These are phyloP conservation scores for Machimus rusticus DNA, from an alignment of 2,888 invertebrate genomes.

Conservation along the genomic window DNA sequence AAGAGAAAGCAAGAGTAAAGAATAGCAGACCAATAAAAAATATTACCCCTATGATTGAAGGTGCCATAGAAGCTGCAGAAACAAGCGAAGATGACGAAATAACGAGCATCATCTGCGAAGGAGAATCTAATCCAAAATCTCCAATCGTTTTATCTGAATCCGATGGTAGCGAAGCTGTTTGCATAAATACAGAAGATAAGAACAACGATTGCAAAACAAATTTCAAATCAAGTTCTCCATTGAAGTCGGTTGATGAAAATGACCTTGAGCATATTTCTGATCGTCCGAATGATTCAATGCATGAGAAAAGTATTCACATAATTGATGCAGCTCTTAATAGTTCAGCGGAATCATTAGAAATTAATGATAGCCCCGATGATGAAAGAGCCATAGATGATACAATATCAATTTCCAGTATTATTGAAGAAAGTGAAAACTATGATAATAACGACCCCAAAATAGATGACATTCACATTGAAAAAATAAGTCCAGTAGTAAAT, in stretches of 20 bases:
- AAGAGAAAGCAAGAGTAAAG: neutral
- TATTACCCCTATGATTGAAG: neutral
- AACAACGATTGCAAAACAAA: neutral
- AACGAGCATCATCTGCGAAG: neutral
- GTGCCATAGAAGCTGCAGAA: neutral
- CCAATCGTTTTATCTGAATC: neutral
- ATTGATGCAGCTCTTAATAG: neutral
- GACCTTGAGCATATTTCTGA: neutral
- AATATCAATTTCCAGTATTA: neutral
- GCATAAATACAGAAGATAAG: neutral
- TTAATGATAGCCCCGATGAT: neutral
- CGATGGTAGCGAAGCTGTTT: neutral
- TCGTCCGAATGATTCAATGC: neutral
- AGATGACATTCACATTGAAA: conserved; percentile 23
- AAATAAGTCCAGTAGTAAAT: neutral
- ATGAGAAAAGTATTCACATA: neutral
- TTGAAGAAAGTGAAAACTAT: conserved; percentile 23
- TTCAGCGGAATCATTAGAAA: neutral
- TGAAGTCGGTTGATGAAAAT: neutral
- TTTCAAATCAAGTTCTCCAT: neutral
- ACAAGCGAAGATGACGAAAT: neutral
- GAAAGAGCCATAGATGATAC: neutral
- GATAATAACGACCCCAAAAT: neutral
- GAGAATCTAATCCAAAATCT: neutral
- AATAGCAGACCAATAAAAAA: neutral